Evolutionary conservation across 2,113 vertebrate species (phyloP).

Genomic region (Equus quagga): DNA sequence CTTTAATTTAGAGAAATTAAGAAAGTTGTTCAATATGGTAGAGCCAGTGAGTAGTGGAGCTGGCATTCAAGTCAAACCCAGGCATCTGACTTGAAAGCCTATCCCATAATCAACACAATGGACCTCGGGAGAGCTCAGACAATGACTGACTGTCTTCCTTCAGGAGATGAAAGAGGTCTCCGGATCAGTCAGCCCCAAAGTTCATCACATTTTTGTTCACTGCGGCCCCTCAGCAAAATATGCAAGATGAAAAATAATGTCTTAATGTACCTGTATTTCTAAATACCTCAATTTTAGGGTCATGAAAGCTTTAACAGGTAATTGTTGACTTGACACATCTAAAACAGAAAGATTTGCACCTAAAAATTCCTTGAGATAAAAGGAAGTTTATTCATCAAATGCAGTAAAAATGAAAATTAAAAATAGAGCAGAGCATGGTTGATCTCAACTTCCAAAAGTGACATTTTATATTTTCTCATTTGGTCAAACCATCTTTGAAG

Average conservation of each 20-base stretch:
- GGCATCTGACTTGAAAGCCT: neutral
- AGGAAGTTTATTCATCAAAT: neutral
- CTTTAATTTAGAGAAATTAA: neutral
- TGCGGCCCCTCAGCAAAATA: neutral
- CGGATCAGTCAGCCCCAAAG: neutral
- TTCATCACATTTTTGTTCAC: neutral
- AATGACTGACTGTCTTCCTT: neutral
- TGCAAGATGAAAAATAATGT: neutral
- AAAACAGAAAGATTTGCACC: neutral
- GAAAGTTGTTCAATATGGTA: neutral
- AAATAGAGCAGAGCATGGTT: neutral
- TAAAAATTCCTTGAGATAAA: slow-evolving; percentile 4
- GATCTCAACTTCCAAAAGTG: neutral
- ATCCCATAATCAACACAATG: neutral
- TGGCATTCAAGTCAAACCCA: neutral
- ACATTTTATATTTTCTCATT: slow-evolving; percentile 41
- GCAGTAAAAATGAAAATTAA: neutral
- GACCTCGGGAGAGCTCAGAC: neutral
- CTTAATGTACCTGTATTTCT: neutral
- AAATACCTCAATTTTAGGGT: neutral
- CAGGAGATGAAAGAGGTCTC: neutral
- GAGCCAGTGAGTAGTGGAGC: neutral
- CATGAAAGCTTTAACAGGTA: neutral
- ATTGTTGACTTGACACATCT: slow-evolving; percentile 2
- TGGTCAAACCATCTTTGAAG: slow-evolving; percentile 10